Evolutionary conservation across 1,140 invertebrate species (phyloP), one percentile per base, ranked within the genome.

Genomic region (Macrosteles quadrilineatus): DNA sequence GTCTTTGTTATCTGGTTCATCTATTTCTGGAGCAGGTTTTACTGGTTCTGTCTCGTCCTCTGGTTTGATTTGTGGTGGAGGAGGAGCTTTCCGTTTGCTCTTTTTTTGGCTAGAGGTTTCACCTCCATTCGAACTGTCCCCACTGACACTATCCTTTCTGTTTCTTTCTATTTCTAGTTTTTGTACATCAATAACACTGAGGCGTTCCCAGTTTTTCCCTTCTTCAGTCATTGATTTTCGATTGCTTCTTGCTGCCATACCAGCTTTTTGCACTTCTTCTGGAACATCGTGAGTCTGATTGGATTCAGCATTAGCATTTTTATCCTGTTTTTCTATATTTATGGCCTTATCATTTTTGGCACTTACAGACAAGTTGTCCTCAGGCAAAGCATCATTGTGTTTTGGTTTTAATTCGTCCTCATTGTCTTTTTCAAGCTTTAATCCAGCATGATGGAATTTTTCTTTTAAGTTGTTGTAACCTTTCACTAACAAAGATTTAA

Each of bases 11-110:
- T 59, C 64, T 73, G 77, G 31, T 71, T 59, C 64, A 73, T 67
- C 67, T 40, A 62, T 67, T 36, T 27, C 25, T 70, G 14, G 45
- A 66, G 53, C 40, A 62, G 70, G 40, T 32, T 73, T 57, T 25
- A 43, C 43, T 69, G 69, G 47, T 29, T 73, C 63, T 21, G 43
- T 47, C 17, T 68, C 53, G 45, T 68, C 59, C 17, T 74, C 67
- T 57, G 73, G 36, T 63, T 71, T 71, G 1, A 59, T 27, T 50
- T 63, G 82, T 11, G 89, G 88, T 1, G 89, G 89, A 0, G 85
- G 86, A 1, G 90, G 90, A 12, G 90, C 90, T 81, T 90, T 91
- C 0, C 89, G 85, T 76, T 91, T 91, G 23, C 85, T 85, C 74
- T 87, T 90, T 68, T 88, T 88, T 2, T 81, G 14, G 31, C 57